Conservation (phyloP, 2,113 vertebrate genomes). For the Entomyzon cyanotis region DNA sequence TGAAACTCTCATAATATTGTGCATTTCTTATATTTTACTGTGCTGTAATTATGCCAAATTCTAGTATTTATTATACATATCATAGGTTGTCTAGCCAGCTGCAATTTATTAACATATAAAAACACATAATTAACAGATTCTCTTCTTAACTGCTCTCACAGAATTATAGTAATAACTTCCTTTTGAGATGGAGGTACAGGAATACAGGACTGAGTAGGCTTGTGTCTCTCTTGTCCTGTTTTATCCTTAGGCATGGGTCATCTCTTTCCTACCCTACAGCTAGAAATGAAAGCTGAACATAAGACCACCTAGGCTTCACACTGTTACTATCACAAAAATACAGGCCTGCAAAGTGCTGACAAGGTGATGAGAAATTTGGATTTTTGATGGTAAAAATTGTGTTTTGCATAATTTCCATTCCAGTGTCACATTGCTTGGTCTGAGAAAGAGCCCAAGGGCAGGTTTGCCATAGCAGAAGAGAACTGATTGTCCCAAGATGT, state of each 20-base stretch:
- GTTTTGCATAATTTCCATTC: background rate
- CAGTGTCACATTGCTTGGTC: background rate
- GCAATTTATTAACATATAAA: background rate
- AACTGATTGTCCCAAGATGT: accelerated
- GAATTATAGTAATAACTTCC: background rate
- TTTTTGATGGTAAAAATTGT: background rate
- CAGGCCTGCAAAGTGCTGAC: background rate
- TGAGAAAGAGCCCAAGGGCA: background rate
- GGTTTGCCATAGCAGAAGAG: background rate
- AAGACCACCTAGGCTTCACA: background rate
- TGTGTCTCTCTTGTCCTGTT: background rate
- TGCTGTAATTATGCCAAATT: background rate
- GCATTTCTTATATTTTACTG: background rate
- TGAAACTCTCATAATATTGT: background rate
- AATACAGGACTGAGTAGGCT: background rate
- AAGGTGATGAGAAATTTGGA: background rate
- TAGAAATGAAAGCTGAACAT: background rate
- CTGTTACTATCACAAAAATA: background rate
- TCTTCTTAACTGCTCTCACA: background rate
- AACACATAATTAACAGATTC: background rate
- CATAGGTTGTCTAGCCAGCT: background rate
- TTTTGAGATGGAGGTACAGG: background rate
- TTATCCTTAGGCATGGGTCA: background rate
- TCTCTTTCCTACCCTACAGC: background rate
- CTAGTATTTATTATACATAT: background rate